These are phyloP conservation scores for Parauchenoglanis ngamensis DNA, from an alignment of 2,797 vertebrate genomes.

Conservation along the genomic window DNA sequence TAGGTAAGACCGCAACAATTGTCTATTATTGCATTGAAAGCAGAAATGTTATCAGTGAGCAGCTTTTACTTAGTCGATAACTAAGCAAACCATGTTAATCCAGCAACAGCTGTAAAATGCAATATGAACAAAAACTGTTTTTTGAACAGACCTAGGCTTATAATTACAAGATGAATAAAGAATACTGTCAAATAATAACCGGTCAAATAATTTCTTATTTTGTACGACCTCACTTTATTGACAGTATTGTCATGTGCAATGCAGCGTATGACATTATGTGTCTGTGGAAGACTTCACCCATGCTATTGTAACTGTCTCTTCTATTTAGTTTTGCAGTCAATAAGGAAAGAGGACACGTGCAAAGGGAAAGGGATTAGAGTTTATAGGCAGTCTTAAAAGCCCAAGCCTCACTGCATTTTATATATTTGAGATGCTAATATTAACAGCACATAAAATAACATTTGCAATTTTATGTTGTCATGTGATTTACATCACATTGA, in stretches of 20 bases:
- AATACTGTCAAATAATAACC: background rate
- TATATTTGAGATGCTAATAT: slow-evolving; percentile 28
- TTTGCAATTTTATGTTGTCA: slow-evolving; percentile 3
- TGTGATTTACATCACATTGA: slow-evolving; percentile 2
- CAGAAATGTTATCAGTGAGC: background rate
- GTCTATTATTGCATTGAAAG: background rate
- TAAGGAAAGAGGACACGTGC: slow-evolving; percentile 1
- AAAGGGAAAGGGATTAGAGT: background rate
- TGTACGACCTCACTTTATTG: background rate
- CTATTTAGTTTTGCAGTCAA: slow-evolving; percentile 21
- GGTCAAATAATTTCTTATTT: background rate
- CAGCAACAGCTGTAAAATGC: background rate
- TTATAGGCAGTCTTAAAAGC: slow-evolving; percentile 28
- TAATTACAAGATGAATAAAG: background rate
- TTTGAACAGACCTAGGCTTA: too few relatives aligned
- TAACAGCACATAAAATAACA: slow-evolving; percentile 17
- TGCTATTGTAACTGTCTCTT: slow-evolving; percentile 15
- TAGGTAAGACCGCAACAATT: background rate
- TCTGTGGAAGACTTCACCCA: slow-evolving; percentile 1
- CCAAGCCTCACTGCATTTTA: slow-evolving; percentile 1
- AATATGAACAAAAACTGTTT: too few relatives aligned
- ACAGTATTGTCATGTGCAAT: slow-evolving; percentile 9
- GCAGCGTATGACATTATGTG: background rate
- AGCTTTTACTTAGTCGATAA: background rate
- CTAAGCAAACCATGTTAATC: background rate